Base-by-base conservation (phyloP, 2,888 invertebrate species). In the Harpagoxenus sublaevis region DNA sequence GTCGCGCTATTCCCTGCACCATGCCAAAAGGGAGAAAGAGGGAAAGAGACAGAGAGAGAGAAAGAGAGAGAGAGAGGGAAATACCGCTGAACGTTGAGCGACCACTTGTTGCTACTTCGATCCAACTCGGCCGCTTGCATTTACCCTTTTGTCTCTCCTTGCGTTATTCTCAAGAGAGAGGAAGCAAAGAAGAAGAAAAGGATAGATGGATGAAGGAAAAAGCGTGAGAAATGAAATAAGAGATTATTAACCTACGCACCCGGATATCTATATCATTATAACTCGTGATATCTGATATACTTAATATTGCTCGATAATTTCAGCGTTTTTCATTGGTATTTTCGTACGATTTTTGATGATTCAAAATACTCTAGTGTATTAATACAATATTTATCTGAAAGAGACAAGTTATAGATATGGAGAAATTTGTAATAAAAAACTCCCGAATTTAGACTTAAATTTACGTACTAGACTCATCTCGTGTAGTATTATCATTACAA, bases 71-170 rank as follows among this genome's bases (percentile, higher is more conserved):
- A 53, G 48, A 60, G 42, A 39, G 23, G 2, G n/a, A 18, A 60
- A 78, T 53, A 77, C 66, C 65, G 83, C 75, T 86, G 57, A 85
- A 82, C 74, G 84, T 87, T 89, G 89, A 89, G 88, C 89, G 87
- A 88, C 94, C 94, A 94, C 94, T 94, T 94, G 94, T 94, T 94
- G 94, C 94, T 94, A 89, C 85, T 92, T 93, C 92, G 92, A 91
- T 92, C 91, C 90, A 66, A 85, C 87, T 68, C 86, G 85, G 71
- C 84, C 73, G 57, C 53, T 85, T 83, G 74, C 73, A 65, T 73
- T 73, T 62, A 39, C 70, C 63, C 73, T 71, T 75, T 86, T 85
- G 84, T 77, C 81, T 73, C 57, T 65, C 60, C 23, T 63, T 39
- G n/a, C 42, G 31, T 63, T 48, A 60, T 79, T 63, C 23, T 39